These are phyloP conservation scores for Athripsodes cinereus DNA, from an alignment of 2,888 invertebrate species.

Conservation along the genomic window DNA sequence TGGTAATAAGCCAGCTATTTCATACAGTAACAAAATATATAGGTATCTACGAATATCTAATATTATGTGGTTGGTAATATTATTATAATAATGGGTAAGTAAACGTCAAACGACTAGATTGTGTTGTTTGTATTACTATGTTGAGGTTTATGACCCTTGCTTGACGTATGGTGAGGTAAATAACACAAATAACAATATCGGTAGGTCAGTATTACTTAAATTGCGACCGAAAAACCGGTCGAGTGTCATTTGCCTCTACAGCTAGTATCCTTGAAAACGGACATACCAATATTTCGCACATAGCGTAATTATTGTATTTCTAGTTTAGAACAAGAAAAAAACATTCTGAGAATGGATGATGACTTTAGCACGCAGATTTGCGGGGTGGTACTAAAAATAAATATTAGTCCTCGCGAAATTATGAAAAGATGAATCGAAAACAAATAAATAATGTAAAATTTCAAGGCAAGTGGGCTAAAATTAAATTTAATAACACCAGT, in stretches of 20 bases:
- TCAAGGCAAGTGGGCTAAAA: too few relatives aligned
- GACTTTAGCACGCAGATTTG: too few relatives aligned
- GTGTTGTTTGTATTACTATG: neutral
- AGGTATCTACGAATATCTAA: neutral
- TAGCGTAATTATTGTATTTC: too few relatives aligned
- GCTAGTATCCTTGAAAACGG: constrained; percentile 13
- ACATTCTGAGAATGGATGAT: too few relatives aligned
- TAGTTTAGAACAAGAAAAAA: too few relatives aligned
- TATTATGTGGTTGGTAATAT: neutral
- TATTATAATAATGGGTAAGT: neutral
- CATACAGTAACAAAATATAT: neutral
- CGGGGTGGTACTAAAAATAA: too few relatives aligned
- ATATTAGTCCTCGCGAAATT: too few relatives aligned
- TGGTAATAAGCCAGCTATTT: constrained; percentile 1
- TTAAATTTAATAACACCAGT: too few relatives aligned
- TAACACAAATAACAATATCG: constrained; percentile 1
- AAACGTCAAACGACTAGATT: neutral
- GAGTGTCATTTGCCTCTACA: constrained; percentile 16
- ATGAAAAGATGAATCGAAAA: too few relatives aligned
- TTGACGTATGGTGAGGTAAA: neutral
- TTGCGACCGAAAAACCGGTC: constrained; percentile 6
- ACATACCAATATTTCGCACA: neutral
- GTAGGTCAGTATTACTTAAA: constrained; percentile 10
- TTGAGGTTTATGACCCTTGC: neutral
- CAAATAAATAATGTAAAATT: too few relatives aligned